These are phyloP conservation scores for Semaprochilodus insignis DNA, from an alignment of 2,797 vertebrate genomes.

Conservation along the genomic window DNA sequence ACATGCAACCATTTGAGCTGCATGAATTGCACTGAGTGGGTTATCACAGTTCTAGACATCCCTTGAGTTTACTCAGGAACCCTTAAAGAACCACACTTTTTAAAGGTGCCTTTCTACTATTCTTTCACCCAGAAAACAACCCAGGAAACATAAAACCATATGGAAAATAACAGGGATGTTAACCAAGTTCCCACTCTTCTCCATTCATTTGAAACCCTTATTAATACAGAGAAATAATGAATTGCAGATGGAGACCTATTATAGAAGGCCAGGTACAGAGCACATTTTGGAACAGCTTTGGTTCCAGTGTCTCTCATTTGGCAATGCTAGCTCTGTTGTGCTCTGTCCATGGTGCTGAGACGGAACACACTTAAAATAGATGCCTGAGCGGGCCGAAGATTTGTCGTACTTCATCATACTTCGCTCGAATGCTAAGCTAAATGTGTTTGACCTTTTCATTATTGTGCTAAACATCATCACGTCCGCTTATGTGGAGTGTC, in stretches of 20 bases:
- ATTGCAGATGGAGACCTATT: neutral
- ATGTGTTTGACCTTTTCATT: neutral
- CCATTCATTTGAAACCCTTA: too few relatives aligned
- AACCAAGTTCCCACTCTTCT: too few relatives aligned
- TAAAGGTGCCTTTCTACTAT: too few relatives aligned
- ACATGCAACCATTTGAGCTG: too few relatives aligned
- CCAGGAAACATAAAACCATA: too few relatives aligned
- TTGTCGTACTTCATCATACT: slow-evolving; percentile 20
- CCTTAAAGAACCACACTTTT: too few relatives aligned
- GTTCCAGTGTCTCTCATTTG: slow-evolving; percentile 42
- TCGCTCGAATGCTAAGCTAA: neutral
- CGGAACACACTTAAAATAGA: slow-evolving; percentile 45
- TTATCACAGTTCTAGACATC: too few relatives aligned
- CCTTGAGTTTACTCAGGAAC: too few relatives aligned
- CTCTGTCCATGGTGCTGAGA: slow-evolving; percentile 66
- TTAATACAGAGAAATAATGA: neutral
- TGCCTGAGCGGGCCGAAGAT: slow-evolving; percentile 26
- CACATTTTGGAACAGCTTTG: neutral
- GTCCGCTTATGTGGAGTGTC: neutral
- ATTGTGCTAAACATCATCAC: too few relatives aligned
- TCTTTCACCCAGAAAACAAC: too few relatives aligned
- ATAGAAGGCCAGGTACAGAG: neutral
- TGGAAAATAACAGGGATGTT: too few relatives aligned
- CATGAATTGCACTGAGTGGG: too few relatives aligned
- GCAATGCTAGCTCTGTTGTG: slow-evolving; percentile 45